Conservation (phyloP, 2,888 invertebrate genomes). For the Leucophenga montana region DNA sequence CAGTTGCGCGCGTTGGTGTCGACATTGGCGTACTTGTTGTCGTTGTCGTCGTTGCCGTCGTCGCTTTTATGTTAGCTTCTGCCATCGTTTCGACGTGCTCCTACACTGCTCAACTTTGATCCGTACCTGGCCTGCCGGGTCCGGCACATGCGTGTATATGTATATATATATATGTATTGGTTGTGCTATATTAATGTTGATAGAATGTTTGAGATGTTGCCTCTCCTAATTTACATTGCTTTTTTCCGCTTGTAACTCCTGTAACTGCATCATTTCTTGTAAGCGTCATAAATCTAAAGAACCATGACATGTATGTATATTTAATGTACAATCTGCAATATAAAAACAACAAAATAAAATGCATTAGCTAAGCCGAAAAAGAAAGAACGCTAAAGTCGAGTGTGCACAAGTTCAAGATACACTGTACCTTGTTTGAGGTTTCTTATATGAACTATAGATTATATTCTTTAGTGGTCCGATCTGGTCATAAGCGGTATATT, state of each 20-base stretch:
- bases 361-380: neutral
- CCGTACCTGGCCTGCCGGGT: neutral
- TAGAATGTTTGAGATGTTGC: too few relatives aligned
- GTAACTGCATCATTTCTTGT: slow-evolving; percentile 1
- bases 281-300: neutral
- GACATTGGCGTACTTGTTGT: neutral
- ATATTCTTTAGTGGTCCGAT: too few relatives aligned
- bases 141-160: slow-evolving; percentile 9
- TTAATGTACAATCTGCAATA: neutral
- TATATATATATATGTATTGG: too few relatives aligned
- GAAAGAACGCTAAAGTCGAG: too few relatives aligned
- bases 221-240: too few relatives aligned
- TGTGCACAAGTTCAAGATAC: too few relatives aligned
- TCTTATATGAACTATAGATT: too few relatives aligned
- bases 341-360: neutral
- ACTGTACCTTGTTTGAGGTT: too few relatives aligned
- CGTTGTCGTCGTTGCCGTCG: neutral
- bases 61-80: slow-evolving; percentile 30
- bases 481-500: too few relatives aligned
- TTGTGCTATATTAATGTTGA: slow-evolving; percentile 5
- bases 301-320: slow-evolving; percentile 8
- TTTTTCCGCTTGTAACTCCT: neutral
- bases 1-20: slow-evolving; percentile 47
- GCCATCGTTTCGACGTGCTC: slow-evolving; percentile 33
- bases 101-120: slow-evolving; percentile 15